These are phyloP conservation scores for Bactericera cockerelli DNA, from an alignment of 1,140 invertebrate species.

Conservation along the genomic window DNA sequence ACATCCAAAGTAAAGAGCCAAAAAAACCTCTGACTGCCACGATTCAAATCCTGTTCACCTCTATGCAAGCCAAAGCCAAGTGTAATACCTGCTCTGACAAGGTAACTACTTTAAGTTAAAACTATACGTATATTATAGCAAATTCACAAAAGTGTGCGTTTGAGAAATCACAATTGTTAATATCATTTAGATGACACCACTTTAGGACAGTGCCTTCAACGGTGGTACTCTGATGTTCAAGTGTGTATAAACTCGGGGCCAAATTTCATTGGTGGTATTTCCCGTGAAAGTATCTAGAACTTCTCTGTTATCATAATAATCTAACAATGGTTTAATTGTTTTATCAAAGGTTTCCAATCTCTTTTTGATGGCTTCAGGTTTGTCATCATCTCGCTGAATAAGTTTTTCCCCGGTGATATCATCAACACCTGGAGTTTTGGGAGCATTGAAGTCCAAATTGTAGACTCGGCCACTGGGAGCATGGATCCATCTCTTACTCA, in stretches of 20 bases:
- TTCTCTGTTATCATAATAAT: constrained; percentile 59
- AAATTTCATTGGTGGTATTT: constrained; percentile 73
- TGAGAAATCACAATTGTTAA: too few relatives aligned
- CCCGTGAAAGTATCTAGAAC: constrained; percentile 70
- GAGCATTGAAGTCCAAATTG: constrained; percentile 85
- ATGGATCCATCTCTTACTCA: constrained; percentile 77
- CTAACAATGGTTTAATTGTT: constrained; percentile 62
- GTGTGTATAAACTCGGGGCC: constrained; percentile 44
- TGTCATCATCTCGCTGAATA: constrained; percentile 78
- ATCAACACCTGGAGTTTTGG: constrained; percentile 68
- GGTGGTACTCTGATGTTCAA: constrained; percentile 11
- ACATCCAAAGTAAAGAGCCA: too few relatives aligned
- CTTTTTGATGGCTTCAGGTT: constrained; percentile 65
- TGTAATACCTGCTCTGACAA: too few relatives aligned
- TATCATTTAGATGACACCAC: too few relatives aligned
- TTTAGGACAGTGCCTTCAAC: too few relatives aligned
- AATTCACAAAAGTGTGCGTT: too few relatives aligned
- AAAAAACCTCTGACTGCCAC: too few relatives aligned
- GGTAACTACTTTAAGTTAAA: too few relatives aligned
- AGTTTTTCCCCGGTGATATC: constrained; percentile 81
- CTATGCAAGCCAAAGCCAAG: too few relatives aligned
- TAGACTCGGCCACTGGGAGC: constrained; percentile 79
- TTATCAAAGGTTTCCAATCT: constrained; percentile 63
- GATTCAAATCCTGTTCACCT: too few relatives aligned
- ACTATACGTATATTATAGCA: too few relatives aligned